Base-by-base conservation (phyloP, 1,140 invertebrate genomes). In the Lutraria rhynchaena region DNA sequence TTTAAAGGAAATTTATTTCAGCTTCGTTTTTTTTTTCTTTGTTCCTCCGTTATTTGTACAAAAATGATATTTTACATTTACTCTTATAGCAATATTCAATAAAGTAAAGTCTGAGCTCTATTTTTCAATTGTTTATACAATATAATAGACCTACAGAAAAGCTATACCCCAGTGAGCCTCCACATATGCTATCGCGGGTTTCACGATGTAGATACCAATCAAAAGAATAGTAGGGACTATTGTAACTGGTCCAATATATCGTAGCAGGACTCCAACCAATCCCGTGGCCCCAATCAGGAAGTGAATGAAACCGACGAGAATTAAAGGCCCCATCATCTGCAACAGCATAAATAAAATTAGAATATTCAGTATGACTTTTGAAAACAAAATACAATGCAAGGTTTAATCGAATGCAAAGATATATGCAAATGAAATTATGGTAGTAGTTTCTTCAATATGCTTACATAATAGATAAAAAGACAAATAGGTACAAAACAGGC, bases 231-330 rank as follows among this genome's bases (percentile, higher is more conserved):
- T 91, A 0, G 93, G 92, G 9, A 92, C 91, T 7, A 94, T 91
- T 1, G 93, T 93, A 71, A 94, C 85, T 3, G 93, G 93, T 9
- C 93, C 93, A 37, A 94, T 91, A 82, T 89, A 93, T 53, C 89
- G 87, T 1, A 91, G 85, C 0, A 93, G 49, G 22, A 90, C 67
- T 27, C 92, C 92, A 33, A 93, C 83, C 4, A 87, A 41, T 15
- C 89, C 89, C 0, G 87, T 87, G 27, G 85, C 5, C 3, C 87
- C 89, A 22, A 88, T 83, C 51, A 87, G 19, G 37, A 57, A 83
- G 22, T 90, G 89, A 0, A 90, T 69, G 13, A 69, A 61, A 0
- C 87, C 87, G 1, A 85, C 84, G 17, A 87, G 22, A 57, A 89
- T 86, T 44, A 90, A 69, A 35, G 81, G 81, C 9, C 89, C 89